phyloP scores from a whole-genome alignment of 2,797 vertebrate species.

The Cyprinella venusta region DNA sequence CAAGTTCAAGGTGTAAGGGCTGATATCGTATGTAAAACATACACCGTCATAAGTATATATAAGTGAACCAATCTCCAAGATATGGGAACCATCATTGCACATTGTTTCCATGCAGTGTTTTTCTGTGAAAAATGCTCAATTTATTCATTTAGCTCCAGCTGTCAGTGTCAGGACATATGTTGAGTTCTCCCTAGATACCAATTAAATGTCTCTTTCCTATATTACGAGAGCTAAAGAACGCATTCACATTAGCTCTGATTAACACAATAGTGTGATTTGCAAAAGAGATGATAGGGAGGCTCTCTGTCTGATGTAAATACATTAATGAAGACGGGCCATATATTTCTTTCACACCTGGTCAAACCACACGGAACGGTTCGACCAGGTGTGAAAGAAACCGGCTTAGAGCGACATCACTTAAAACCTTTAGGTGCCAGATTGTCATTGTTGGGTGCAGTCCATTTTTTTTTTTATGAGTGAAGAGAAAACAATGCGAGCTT shows the following conservation, averaged over 20 bases:
- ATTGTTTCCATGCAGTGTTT: constrained; percentile 6
- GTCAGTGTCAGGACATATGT: constrained; percentile 53
- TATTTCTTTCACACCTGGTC: too few relatives aligned
- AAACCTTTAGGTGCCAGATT: constrained; percentile 81
- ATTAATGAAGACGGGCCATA: constrained; percentile 59
- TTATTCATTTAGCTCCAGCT: constrained; percentile 45
- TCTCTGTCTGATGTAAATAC: constrained; percentile 52
- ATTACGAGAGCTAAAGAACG: constrained; percentile 32
- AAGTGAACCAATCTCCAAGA: neutral
- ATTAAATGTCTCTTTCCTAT: constrained; percentile 53
- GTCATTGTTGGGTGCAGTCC: constrained; percentile 79
- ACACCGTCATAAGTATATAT: neutral
- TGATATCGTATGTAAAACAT: neutral
- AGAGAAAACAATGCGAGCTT: constrained; percentile 77
- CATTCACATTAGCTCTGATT: constrained; percentile 53
- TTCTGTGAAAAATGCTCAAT: constrained; percentile 12
- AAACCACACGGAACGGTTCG: constrained; percentile 64
- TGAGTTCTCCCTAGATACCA: constrained; percentile 60
- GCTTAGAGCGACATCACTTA: constrained; percentile 66
- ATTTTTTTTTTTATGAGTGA: constrained; percentile 66
- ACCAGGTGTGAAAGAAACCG: constrained; percentile 70
- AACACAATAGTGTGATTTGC: constrained; percentile 42
- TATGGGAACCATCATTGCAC: neutral
- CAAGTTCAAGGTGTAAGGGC: neutral
- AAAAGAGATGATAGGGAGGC: constrained; percentile 49